Conservation (phyloP, 2,113 vertebrate genomes). For the Seriola aureovittata region DNA sequence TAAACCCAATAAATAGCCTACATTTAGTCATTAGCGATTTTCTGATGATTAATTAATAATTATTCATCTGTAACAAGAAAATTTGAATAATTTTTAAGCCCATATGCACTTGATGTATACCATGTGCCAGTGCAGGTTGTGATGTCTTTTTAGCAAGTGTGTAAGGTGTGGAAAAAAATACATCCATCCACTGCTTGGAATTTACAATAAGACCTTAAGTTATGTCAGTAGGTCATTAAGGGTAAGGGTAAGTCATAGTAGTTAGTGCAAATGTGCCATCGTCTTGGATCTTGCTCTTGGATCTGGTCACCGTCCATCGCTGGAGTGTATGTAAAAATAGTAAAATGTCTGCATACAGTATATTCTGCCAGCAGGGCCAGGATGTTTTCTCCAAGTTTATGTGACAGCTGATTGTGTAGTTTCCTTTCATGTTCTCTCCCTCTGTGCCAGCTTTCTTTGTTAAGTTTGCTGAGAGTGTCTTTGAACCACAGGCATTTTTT, state of each 20-base stretch:
- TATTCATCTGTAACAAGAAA: neutral
- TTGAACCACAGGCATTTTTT: conserved; percentile 81
- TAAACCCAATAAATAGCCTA: no score
- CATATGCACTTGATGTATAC: neutral
- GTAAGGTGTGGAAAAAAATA: neutral
- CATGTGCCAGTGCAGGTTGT: neutral
- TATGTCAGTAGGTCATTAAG: neutral
- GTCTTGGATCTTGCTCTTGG: neutral
- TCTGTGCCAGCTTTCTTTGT: conserved; percentile 79
- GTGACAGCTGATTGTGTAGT: conserved; percentile 77
- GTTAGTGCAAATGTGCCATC: neutral
- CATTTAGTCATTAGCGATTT: no score
- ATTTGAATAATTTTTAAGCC: neutral
- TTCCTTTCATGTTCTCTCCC: conserved; percentile 75
- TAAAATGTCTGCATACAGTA: conserved; percentile 45
- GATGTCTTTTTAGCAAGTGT: neutral
- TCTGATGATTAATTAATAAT: no score
- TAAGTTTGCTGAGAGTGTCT: conserved; percentile 77
- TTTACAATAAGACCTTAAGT: neutral
- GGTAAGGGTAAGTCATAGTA: neutral
- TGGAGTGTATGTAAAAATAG: conserved; percentile 43
- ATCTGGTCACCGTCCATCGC: conserved; percentile 17
- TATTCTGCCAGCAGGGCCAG: conserved; percentile 46
- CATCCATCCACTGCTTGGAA: neutral
- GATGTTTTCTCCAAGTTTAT: conserved; percentile 75